Evolutionary conservation across 2,888 invertebrate genomes (phyloP).

Genomic region (Julus scandinavius): DNA sequence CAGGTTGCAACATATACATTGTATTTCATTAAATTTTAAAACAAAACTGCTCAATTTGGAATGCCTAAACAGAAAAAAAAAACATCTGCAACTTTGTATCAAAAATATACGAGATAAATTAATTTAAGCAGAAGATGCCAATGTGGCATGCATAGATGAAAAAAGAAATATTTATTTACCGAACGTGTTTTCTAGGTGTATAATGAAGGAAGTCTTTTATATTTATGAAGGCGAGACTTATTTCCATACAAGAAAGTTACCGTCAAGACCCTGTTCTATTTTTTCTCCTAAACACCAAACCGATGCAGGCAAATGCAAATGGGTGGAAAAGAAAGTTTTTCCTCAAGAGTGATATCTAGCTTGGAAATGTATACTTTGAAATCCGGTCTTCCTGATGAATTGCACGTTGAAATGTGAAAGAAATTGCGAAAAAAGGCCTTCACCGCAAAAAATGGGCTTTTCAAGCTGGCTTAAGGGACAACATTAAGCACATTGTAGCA

Average conservation of each 20-base stretch:
- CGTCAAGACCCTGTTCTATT: constrained; percentile 5
- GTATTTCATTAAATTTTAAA: neutral
- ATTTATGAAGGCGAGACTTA: constrained; percentile 29
- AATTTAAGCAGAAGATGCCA: neutral
- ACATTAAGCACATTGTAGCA: constrained; percentile 38
- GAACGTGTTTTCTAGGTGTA: neutral
- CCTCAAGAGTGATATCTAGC: constrained; percentile 34
- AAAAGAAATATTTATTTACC: neutral
- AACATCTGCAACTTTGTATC: neutral
- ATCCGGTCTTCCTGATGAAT: constrained; percentile 42
- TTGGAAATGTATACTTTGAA: constrained; percentile 30
- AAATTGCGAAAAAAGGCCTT: neutral
- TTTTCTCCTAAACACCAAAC: neutral
- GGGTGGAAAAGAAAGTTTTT: constrained; percentile 29
- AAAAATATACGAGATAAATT: neutral
- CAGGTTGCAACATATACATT: neutral
- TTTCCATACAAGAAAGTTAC: constrained; percentile 29
- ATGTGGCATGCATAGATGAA: neutral
- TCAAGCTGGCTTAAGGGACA: constrained; percentile 34
- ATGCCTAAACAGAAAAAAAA: neutral
- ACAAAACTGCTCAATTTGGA: neutral
- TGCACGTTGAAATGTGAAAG: constrained; percentile 14
- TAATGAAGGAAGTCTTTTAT: constrained; percentile 14
- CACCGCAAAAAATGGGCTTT: constrained; percentile 16
- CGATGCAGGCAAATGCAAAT: constrained; percentile 34